Base-by-base conservation (phyloP, 1,140 invertebrate genomes). In the Coenobita brevimanus region DNA sequence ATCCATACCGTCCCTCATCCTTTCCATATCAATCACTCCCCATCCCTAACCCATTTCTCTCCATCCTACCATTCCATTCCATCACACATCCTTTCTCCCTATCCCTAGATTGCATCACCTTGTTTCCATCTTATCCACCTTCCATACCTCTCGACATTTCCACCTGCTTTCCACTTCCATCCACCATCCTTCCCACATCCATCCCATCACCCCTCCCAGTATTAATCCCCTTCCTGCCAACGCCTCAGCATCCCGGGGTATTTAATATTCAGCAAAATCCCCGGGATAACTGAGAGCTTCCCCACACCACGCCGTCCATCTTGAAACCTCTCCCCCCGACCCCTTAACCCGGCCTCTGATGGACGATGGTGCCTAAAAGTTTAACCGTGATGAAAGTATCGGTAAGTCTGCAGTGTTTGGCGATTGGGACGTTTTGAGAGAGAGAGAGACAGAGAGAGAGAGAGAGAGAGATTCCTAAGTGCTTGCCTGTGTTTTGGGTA, bases 241-340 rank as follows among this genome's bases (percentile, higher is more conserved):
- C 46, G 46, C 46, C 17, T 50, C 46, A 50, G 3, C 30, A 69
- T 2, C 60, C 64, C 80, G 46, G 64, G 38, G 41, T 69, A 82
- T 71, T 67, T 82, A 82, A 82, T 69, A 82, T 71, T 82, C 80
- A 82, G 38, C 80, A 71, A 69, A 82, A 82, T 82, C 80, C 33
- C 36, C 21, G n/a, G 60, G 80, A 82, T 82, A 82, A 62, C 64
- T 38, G 41, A 33, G 27, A 41, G 46, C 46, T 50, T 41, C 43
- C 60, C 24, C 50, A 60, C 78, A 81, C 24, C 57, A 43, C 15
- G 60, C 43, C 57, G n/a, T 81, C 60, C 78, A 81, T 81, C 78
- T 64, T 24, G 15, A 36, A n/a, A n/a, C n/a, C n/a, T n/a, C n/a
- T n/a, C n/a, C n/a, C n/a, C n/a, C n/a, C n/a, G n/a, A n/a, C n/a